Conservation (phyloP, 92 coral and sea anemone species). For the Umimayanthus chanpuru region DNA sequence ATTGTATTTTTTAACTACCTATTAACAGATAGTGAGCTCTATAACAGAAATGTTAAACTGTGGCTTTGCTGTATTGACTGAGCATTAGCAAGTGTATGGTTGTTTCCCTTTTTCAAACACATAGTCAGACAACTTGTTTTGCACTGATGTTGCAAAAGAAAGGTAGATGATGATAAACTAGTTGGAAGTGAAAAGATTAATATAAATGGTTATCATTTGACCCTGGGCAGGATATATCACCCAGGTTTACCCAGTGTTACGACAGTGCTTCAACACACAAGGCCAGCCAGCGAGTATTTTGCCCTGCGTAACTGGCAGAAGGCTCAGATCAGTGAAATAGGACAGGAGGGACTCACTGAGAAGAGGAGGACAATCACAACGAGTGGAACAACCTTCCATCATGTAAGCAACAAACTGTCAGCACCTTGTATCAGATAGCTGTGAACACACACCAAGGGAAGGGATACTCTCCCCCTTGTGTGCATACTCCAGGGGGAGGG, state of each 20-base stretch:
- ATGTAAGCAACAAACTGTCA: slow-evolving; percentile 50
- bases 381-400: slow-evolving; percentile 79
- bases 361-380: slow-evolving; percentile 59
- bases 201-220: neutral
- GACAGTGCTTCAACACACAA: slow-evolving; percentile 78
- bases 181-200: too few relatives aligned
- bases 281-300: slow-evolving; percentile 76
- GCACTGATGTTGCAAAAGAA: neutral
- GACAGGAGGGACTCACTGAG: slow-evolving; percentile 68
- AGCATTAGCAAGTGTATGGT: too few relatives aligned
- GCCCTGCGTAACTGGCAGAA: slow-evolving; percentile 86
- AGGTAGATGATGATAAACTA: too few relatives aligned
- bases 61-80: too few relatives aligned
- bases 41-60: too few relatives aligned
- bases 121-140: neutral
- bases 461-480: too few relatives aligned
- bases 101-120: neutral
- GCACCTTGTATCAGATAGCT: neutral
- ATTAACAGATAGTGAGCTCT: too few relatives aligned
- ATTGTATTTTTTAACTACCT: too few relatives aligned
- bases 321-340: slow-evolving; percentile 75
- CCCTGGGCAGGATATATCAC: slow-evolving; percentile 59
- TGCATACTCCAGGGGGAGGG: too few relatives aligned
- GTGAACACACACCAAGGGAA: too few relatives aligned
- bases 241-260: slow-evolving; percentile 76